phyloP scores from a whole-genome alignment of 2,113 vertebrate species.

The Gila orcuttii region DNA sequence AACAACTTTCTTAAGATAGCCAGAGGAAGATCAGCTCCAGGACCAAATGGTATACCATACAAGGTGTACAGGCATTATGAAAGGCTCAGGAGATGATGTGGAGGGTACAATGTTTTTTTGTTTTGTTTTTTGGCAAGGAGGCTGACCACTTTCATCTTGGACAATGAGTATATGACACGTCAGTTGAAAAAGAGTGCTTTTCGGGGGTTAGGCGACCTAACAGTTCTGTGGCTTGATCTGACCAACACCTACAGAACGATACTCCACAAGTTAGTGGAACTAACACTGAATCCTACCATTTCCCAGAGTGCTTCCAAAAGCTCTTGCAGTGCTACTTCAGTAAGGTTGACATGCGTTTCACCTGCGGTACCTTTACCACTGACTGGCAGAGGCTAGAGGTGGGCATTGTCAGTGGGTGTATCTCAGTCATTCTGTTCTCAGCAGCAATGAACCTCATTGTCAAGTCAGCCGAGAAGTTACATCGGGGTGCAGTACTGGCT shows the following conservation, averaged over 20 bases:
- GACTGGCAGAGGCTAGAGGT: too few relatives aligned
- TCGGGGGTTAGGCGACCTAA: background rate
- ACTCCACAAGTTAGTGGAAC: too few relatives aligned
- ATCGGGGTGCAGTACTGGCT: background rate
- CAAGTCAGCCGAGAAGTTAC: too few relatives aligned
- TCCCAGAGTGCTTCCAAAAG: background rate
- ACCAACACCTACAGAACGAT: background rate
- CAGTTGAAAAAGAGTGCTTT: background rate
- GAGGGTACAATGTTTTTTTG: background rate
- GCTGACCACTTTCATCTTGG: background rate
- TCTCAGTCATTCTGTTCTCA: too few relatives aligned
- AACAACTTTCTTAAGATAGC: background rate
- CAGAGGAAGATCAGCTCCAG: background rate
- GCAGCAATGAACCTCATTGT: too few relatives aligned
- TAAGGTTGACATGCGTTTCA: conserved; percentile 32
- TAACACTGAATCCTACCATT: background rate
- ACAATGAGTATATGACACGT: background rate
- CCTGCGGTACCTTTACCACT: conserved; percentile 9
- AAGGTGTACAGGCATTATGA: background rate
- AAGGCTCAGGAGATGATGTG: background rate
- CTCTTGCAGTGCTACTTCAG: background rate
- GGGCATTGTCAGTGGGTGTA: too few relatives aligned
- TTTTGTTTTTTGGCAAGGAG: too few relatives aligned
- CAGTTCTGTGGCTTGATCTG: background rate
- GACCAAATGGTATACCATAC: background rate